A percentile compares a stretch with the other conserved stretches of the same genome.
These are phyloP conservation scores for Furcula furcula DNA, from an alignment of 2,888 invertebrate species.

Conservation along the genomic window DNA sequence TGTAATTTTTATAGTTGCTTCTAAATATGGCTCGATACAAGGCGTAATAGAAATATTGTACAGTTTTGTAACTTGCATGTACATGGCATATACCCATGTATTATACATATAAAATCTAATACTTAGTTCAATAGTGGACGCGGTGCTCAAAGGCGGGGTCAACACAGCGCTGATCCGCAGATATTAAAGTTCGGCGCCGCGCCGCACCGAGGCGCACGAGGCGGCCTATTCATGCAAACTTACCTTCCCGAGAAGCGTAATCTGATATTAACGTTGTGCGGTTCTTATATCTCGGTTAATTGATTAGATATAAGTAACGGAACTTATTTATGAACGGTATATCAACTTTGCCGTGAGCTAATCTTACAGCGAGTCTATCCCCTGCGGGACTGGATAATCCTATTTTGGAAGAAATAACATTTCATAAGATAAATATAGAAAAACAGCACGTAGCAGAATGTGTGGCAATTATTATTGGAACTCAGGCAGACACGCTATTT, in stretches of 20 bases:
- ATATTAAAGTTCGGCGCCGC: constrained; percentile 14
- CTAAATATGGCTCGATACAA: too few species aligned
- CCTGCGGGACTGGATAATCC: background rate
- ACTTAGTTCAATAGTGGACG: too few species aligned
- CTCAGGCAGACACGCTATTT: too few species aligned
- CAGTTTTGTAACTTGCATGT: too few species aligned
- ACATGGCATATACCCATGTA: too few species aligned
- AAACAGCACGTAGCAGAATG: too few species aligned
- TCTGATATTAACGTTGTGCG: constrained; percentile 7
- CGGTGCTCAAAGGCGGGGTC: constrained; percentile 2
- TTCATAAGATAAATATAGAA: too few species aligned
- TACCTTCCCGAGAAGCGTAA: constrained; percentile 7
- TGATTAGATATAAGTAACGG: constrained; percentile 7
- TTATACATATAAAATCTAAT: too few species aligned
- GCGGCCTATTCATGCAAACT: background rate
- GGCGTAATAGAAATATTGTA: too few species aligned
- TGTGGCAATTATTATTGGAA: too few species aligned
- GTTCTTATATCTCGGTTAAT: constrained; percentile 18
- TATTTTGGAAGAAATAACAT: background rate
- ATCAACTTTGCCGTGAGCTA: background rate
- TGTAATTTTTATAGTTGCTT: too few species aligned
- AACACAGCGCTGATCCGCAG: constrained; percentile 13
- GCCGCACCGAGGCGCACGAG: background rate
- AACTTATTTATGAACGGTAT: constrained; percentile 17
- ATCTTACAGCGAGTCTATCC: background rate